phyloP scores from a whole-genome alignment of 2,797 vertebrate species.

The Sphenopsis melanotis region DNA sequence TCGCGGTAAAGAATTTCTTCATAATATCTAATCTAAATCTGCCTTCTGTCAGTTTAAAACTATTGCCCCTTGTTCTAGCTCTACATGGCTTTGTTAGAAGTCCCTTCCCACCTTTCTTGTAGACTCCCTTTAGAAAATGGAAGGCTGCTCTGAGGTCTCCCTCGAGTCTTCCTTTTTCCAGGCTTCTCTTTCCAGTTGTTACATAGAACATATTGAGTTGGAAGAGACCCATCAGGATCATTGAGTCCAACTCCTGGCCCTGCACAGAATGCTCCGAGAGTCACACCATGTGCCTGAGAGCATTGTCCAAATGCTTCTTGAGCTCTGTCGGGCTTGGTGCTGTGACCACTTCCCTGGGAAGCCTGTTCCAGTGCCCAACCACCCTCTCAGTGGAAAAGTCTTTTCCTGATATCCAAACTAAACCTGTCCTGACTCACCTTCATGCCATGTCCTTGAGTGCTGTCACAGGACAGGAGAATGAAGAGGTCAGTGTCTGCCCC shows the following conservation, averaged over 20 bases:
- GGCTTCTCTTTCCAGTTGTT: neutral
- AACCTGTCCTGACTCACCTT: neutral
- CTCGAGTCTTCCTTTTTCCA: neutral
- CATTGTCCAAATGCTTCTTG: neutral
- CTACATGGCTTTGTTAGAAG: neutral
- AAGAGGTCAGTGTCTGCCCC: neutral
- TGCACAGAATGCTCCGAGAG: rapidly evolving
- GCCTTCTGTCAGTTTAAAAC: neutral
- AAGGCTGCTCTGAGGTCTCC: neutral
- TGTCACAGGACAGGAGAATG: neutral
- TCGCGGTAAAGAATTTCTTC: neutral
- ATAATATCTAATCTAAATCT: neutral
- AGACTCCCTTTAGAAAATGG: neutral
- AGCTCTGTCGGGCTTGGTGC: neutral
- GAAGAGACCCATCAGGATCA: neutral
- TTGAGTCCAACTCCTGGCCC: rapidly evolving
- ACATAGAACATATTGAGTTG: neutral
- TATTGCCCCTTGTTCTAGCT: neutral
- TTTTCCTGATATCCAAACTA: neutral
- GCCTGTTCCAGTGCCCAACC: neutral
- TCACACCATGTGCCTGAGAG: neutral
- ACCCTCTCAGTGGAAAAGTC: neutral
- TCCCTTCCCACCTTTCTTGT: neutral
- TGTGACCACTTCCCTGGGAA: neutral
- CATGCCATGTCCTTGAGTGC: neutral